These are phyloP conservation scores for Palythoa caribaeorum DNA, from an alignment of 92 coral and sea anemone species.

Conservation along the genomic window DNA sequence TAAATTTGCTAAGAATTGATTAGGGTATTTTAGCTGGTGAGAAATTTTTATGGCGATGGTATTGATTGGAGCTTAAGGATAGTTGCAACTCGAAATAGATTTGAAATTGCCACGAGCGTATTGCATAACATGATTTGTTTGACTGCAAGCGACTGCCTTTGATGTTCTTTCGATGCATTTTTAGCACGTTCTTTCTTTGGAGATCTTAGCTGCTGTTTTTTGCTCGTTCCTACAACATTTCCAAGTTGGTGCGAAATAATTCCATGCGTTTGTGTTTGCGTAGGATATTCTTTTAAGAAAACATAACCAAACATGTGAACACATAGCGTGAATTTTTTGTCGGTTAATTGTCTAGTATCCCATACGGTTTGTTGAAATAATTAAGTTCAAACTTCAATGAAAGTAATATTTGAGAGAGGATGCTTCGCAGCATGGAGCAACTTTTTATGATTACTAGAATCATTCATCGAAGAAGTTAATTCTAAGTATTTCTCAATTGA, in stretches of 20 bases:
- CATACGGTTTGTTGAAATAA: constrained; percentile 27
- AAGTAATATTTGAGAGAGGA: neutral
- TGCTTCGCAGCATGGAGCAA: constrained; percentile 22
- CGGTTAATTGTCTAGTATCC: neutral
- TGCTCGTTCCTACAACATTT: neutral
- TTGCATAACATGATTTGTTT: neutral
- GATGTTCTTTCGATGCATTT: neutral
- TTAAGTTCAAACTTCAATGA: neutral
- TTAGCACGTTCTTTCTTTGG: neutral
- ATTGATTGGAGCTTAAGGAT: neutral
- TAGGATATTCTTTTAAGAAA: neutral
- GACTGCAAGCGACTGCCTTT: neutral
- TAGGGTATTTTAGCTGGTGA: no score
- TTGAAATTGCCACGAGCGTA: neutral
- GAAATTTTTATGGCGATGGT: no score
- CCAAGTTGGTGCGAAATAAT: neutral
- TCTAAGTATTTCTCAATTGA: neutral
- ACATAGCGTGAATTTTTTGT: neutral
- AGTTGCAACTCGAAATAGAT: neutral
- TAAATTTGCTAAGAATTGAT: no score
- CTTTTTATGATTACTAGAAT: neutral
- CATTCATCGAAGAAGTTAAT: constrained; percentile 3
- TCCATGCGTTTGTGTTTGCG: neutral
- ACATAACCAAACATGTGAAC: neutral
- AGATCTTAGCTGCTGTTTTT: neutral